Evolutionary conservation across 2,797 vertebrate genomes (phyloP), one percentile per base, ranked within the genome.

Genomic region (Trachurus trachurus): DNA sequence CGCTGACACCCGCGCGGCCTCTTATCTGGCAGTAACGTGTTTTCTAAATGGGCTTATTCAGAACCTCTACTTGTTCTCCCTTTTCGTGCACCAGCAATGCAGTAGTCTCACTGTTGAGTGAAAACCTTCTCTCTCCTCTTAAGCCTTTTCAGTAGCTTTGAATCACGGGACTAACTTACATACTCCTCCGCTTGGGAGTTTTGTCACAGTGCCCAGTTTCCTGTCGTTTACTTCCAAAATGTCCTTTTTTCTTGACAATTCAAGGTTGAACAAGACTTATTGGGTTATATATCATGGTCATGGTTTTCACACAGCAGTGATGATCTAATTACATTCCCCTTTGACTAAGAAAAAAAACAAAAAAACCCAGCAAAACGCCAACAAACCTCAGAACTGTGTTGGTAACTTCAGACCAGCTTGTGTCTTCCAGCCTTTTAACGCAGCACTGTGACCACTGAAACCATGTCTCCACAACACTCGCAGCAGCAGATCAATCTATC

Each of bases 401-500:
- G 50, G 15, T 26, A 26, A 1, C 26, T 70, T 69, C 39, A 68
- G 52, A 70, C 61, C 58, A 74, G 40, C 60, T 70, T n/a, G 52
- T 13, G 84, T 89, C 83, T 89, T 89, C 83, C 85, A 62, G 58
- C 31, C 65, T 59, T 50, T 50, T 64, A 37, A 40, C 19, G 50
- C 56, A 59, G 69, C 76, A 76, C 85, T 84, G 78, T 82, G 61
- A 81, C 44, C 45, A 37, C 42, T n/a, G 65, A 78, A 65, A 34
- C 47, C 37, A 50, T 42, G 15, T 66, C 66, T 67, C 54, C 65
- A 26, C 39, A 34, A 26, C 39, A 34, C 71, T 75, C 45, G 57
- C 29, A 15, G 9, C 64, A 54, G 9, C 26, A 26, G 26, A 26
- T 26, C 26, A 3, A 26, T n/a, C n/a, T n/a, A n/a, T 26, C 26